These are phyloP conservation scores for Theristus sp. DNA, from an alignment of 2,888 invertebrate genomes.

Conservation along the genomic window DNA sequence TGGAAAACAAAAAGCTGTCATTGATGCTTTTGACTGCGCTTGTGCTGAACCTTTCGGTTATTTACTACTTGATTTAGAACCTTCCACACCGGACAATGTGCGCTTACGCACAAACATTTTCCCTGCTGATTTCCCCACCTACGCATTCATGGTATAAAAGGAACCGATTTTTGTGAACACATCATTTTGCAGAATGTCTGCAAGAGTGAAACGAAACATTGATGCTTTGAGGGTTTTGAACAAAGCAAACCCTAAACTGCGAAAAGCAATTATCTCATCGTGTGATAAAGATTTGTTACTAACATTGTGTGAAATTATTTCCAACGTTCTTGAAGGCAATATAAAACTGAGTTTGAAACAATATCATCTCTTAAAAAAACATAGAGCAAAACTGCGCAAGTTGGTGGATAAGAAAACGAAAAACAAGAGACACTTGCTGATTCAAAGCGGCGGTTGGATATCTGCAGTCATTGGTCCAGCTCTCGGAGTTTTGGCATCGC, in stretches of 20 bases:
- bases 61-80: neutral
- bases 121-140: neutral
- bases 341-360: neutral
- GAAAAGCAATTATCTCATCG: neutral
- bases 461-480: neutral
- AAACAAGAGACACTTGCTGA: neutral
- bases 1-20: neutral
- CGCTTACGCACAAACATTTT: neutral
- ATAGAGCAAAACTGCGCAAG: neutral
- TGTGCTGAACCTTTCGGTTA: neutral
- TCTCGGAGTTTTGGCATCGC: neutral
- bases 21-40: neutral
- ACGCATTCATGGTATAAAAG: neutral
- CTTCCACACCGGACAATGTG: neutral
- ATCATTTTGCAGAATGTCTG: neutral
- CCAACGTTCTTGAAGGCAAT: neutral
- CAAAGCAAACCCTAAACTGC: neutral
- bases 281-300: neutral
- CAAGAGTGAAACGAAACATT: neutral
- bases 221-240: neutral
- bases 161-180: neutral
- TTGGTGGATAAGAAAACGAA: neutral
- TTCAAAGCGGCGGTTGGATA: neutral
- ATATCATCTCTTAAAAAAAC: neutral
- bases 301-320: neutral